phyloP scores from a whole-genome alignment of 2,113 vertebrate genomes.

The Naja naja region DNA sequence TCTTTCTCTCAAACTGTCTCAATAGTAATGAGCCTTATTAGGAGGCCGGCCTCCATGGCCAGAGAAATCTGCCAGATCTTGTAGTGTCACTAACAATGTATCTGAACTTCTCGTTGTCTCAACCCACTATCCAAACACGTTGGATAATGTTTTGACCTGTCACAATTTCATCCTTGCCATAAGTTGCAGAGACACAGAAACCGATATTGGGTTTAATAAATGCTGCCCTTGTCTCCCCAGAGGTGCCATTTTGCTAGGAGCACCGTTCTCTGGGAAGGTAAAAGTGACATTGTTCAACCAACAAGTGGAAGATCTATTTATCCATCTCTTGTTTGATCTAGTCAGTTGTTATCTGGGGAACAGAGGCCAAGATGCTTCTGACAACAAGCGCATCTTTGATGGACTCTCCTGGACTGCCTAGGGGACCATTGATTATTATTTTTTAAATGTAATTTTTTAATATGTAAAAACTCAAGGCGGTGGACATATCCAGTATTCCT shows the following conservation, averaged over 20 bases:
- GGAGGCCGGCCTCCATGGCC: neutral
- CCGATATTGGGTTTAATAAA: conserved; percentile 3
- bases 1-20: neutral
- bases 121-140: neutral
- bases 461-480: neutral
- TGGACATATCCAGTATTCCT: neutral
- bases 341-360: neutral
- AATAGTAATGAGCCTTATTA: neutral
- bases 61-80: neutral
- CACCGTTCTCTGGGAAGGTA: neutral
- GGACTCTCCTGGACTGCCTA: neutral
- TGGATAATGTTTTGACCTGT: neutral
- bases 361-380: neutral
- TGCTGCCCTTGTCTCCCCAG: conserved; percentile 5
- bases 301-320: neutral
- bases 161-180: neutral
- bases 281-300: conserved; percentile 15
- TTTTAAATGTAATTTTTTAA: neutral
- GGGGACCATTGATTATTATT: neutral
- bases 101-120: neutral
- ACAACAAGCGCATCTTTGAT: neutral
- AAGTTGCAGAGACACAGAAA: neutral
- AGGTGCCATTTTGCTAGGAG: conserved; percentile 2
- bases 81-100: neutral
- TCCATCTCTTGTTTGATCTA: conserved; percentile 17